These are phyloP conservation scores for Drosophila triauraria DNA, from an alignment of 1,140 invertebrate species.

Conservation along the genomic window DNA sequence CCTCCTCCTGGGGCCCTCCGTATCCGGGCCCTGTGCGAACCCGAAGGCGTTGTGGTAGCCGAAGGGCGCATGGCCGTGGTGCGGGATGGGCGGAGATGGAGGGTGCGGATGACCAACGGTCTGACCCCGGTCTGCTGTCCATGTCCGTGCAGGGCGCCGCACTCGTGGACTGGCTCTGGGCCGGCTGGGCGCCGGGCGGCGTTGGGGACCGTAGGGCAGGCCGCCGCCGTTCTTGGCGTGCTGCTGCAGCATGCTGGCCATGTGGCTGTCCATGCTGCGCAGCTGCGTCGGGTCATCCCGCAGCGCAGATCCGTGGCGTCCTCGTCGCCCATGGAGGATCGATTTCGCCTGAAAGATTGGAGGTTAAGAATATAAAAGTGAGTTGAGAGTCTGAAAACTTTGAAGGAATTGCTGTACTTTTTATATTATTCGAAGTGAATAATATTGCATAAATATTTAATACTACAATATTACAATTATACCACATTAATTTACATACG, in stretches of 20 bases:
- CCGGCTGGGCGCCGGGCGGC: slow-evolving; percentile 36
- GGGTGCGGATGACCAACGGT: slow-evolving; percentile 8
- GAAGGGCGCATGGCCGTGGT: slow-evolving; percentile 46
- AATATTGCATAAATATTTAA: too few relatives aligned
- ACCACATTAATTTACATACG: too few relatives aligned
- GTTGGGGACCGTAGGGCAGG: slow-evolving; percentile 56
- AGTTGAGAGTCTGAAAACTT: too few relatives aligned
- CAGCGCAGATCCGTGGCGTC: slow-evolving; percentile 81
- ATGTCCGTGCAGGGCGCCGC: slow-evolving; percentile 28
- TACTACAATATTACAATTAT: too few relatives aligned
- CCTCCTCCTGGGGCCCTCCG: slow-evolving; percentile 46
- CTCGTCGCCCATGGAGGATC: slow-evolving; percentile 70
- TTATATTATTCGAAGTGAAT: too few relatives aligned
- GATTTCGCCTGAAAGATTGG: slow-evolving; percentile 39
- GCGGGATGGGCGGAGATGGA: slow-evolving; percentile 18
- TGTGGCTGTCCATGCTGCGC: slow-evolving; percentile 80
- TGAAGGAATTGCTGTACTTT: too few relatives aligned
- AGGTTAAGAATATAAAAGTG: too few relatives aligned
- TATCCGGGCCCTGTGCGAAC: slow-evolving; percentile 59
- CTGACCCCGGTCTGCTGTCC: slow-evolving; percentile 24
- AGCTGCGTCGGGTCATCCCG: slow-evolving; percentile 74
- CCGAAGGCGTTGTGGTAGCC: slow-evolving; percentile 77
- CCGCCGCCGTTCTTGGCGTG: slow-evolving; percentile 65
- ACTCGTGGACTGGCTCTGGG: background rate
- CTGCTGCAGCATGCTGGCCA: slow-evolving; percentile 76